Base-by-base conservation (phyloP, 2,888 invertebrate genomes). In the Polietes domitor region DNA sequence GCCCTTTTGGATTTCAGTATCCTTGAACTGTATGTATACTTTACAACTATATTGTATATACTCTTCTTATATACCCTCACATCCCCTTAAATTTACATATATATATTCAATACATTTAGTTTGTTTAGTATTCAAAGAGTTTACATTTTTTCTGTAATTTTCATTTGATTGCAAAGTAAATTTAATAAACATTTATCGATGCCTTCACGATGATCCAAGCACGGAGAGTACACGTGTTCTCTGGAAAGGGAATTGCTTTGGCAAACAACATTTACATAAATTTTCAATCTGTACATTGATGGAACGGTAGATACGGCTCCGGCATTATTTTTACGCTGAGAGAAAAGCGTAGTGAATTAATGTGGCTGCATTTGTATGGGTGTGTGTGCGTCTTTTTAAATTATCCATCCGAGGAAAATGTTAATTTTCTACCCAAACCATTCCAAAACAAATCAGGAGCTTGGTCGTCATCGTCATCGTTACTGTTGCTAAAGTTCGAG, bases 201-300 rank as follows among this genome's bases (percentile, higher is more conserved):
- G 26, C 26, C 58, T 58, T 24, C 15, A 24, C 4, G 15, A 26
- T 58, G 24, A 58, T 24, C 10, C 24, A 58, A 24, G 58, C 15
- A 15, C 6, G 15, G 4, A 21, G 24, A 19, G 53, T 47, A 12
- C 47, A 9, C 47, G n/a, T 53, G 7, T 58, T 1, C 26, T 15
- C 10, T 7, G 58, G 15, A 58, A 26, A 24, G 58, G 26, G 58
- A 58, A 58, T 58, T 24, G 6, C 58, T 26, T 26, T 10, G 12
- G n/a, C 24, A 15, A 58, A 26, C 58, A 58, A 58, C 50, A 58
- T 58, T 58, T 58, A 58, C 58, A 58, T 58, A 58, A 58, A 26
- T 58, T 58, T 58, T 10, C 58, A 58, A 58, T 24, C 26, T 58
- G 15, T 15, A 58, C 24, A 10, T 1, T 24, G 58, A 24, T 58